These are phyloP conservation scores for Enteromius treurensis DNA, from an alignment of 2,797 vertebrate genomes.

Conservation along the genomic window DNA sequence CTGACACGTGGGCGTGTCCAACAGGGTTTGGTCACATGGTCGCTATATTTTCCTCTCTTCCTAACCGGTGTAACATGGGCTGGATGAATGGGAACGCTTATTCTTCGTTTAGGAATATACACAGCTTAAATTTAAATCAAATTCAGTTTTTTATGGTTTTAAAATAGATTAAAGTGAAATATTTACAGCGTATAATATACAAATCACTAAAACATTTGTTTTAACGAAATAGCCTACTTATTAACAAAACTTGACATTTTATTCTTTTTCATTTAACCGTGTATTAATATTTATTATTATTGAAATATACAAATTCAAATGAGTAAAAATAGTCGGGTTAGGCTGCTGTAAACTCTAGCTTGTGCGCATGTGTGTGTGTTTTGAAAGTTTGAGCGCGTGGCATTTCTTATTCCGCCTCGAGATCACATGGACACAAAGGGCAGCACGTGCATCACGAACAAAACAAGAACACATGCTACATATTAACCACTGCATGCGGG, in stretches of 20 bases:
- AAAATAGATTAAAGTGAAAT: background rate
- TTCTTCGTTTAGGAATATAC: background rate
- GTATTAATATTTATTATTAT: no score
- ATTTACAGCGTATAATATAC: background rate
- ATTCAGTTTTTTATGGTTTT: background rate
- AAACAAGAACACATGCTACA: constrained; percentile 41
- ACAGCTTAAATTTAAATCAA: background rate
- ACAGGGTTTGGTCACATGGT: constrained; percentile 45
- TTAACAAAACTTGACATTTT: no score
- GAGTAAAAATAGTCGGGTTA: background rate
- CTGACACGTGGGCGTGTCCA: constrained; percentile 38
- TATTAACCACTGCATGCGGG: constrained; percentile 47
- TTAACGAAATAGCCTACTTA: background rate
- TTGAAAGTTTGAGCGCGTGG: constrained; percentile 23
- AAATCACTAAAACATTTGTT: background rate
- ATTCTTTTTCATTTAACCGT: background rate
- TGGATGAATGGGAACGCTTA: background rate
- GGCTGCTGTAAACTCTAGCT: background rate
- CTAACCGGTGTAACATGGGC: background rate
- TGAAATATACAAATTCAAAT: no score
- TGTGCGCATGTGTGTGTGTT: background rate
- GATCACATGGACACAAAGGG: constrained; percentile 33
- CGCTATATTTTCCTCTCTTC: constrained; percentile 17
- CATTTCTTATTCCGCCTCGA: constrained; percentile 3
- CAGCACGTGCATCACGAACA: constrained; percentile 45